A percentile compares a stretch with the other conserved stretches of the same genome.
Evolutionary conservation across 37 sponge, comb jelly and placozoan genomes (phyloP).

Genomic region (Spongilla lacustris): DNA sequence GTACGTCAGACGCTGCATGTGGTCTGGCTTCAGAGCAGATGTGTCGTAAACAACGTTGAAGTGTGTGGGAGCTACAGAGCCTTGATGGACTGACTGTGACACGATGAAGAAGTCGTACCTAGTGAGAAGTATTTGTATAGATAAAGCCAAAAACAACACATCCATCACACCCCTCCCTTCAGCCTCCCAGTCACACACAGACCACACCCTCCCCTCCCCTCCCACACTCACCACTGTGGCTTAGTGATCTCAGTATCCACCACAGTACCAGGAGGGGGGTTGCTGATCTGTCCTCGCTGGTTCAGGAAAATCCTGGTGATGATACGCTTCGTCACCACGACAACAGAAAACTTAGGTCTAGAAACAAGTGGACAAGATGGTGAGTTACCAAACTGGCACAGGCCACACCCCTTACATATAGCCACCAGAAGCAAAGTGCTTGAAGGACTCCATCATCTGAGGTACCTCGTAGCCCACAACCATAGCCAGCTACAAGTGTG

Average conservation of each 20-base stretch:
- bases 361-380: background rate
- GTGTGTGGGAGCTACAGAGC: slow-evolving; percentile 95
- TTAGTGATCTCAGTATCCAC: slow-evolving; percentile 89
- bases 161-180: too few species aligned
- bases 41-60: slow-evolving; percentile 92
- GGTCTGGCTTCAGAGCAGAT: slow-evolving; percentile 88
- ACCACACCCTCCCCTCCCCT: too few species aligned
- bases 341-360: slow-evolving; percentile 85
- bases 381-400: background rate
- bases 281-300: slow-evolving; percentile 39
- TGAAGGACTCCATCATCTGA: slow-evolving; percentile 69
- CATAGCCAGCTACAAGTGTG: slow-evolving; percentile 19
- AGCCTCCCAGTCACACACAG: too few species aligned
- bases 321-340: slow-evolving; percentile 96
- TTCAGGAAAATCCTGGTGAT: slow-evolving; percentile 78
- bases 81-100: slow-evolving; percentile 93
- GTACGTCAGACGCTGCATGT: slow-evolving; percentile 96
- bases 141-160: too few species aligned
- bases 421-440: background rate
- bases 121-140: background rate
- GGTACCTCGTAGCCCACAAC: slow-evolving; percentile 82
- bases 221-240: slow-evolving; percentile 67
- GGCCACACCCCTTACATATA: slow-evolving; percentile 41
- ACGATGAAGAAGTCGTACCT: slow-evolving; percentile 99
- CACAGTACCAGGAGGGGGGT: slow-evolving; percentile 94